Evolutionary conservation across 1,140 invertebrate genomes (phyloP), one percentile per base, ranked within the genome.

Genomic region (Atopsyche davidsoni): DNA sequence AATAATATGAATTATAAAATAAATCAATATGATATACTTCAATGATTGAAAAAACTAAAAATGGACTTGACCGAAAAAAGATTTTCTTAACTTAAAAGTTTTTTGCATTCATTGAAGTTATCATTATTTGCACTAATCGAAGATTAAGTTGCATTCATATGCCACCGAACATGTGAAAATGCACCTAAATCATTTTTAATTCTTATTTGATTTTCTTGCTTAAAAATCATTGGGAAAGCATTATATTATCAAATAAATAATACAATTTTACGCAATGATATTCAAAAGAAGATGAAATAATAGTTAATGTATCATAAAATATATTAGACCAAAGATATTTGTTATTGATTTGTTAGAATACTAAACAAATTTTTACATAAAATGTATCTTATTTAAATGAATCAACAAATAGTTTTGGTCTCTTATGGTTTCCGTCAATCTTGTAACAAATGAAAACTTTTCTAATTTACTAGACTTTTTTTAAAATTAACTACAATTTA

Each of bases 391-490:
- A 16, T 40, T 40, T 19, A 17, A 40, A 7, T 17, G 19, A 40
- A 40, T 28, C 6, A 28, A 6, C 24, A 28, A 17, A 4, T 17
- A 11, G 18, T 43, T 35, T 50, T 50, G 36, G 17, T 41, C 13
- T 14, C 17, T 35, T 35, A 4, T 14, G 25, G 9, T 47, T 40
- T 28, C 36, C 41, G 46, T 49, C 22, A 39, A 39, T 3, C 17
- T 49, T 41, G 35, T 41, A 41, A 40, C 38, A 34, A 49, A 10
- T 28, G 34, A 40, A 32, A 41, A 31, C 17, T 11, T 49, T 49
- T 41, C 46, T 28, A 14, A 21, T 24, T 47, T 13, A 32, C n/a
- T 44, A 25, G 14, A 36, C 11, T 28, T 28, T 7, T 7, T 28
- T 28, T 17, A 14, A 39, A 39, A 17, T 41, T 19, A 18, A 41